These are phyloP conservation scores for Solea solea DNA, from an alignment of 2,113 vertebrate genomes.

Conservation along the genomic window DNA sequence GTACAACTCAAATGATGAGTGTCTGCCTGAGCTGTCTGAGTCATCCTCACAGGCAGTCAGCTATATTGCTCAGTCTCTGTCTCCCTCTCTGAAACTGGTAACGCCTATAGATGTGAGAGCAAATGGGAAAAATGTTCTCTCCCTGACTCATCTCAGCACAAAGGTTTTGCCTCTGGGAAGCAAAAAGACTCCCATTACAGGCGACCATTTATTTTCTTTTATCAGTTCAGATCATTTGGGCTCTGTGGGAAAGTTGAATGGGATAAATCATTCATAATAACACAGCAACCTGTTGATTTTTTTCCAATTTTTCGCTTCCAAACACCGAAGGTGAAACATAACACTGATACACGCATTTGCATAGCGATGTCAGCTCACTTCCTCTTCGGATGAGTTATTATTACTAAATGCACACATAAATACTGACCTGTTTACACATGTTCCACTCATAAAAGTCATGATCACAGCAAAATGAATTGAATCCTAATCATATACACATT, in stretches of 20 bases:
- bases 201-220: neutral
- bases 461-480: neutral
- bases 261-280: slow-evolving; percentile 15
- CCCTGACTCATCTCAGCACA: slow-evolving; percentile 53
- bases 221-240: neutral
- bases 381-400: neutral
- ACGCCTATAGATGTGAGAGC: slow-evolving; percentile 22
- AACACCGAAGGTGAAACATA: neutral
- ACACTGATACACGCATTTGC: neutral
- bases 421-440: neutral
- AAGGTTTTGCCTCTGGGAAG: slow-evolving; percentile 35
- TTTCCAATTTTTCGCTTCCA: neutral
- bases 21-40: slow-evolving; percentile 40
- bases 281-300: slow-evolving; percentile 10
- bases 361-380: neutral
- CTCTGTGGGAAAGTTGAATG: slow-evolving; percentile 4
- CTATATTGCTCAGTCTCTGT: slow-evolving; percentile 7
- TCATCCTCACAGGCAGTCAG: slow-evolving; percentile 40
- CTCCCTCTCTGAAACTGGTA: slow-evolving; percentile 19
- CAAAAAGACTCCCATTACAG: neutral
- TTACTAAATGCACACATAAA: slow-evolving; percentile 18
- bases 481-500: neutral
- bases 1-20: slow-evolving; percentile 42
- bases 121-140: slow-evolving; percentile 17
- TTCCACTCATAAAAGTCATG: neutral